Evolutionary conservation across 2,888 invertebrate genomes (phyloP).

Genomic region (Drosophila paracracens): DNA sequence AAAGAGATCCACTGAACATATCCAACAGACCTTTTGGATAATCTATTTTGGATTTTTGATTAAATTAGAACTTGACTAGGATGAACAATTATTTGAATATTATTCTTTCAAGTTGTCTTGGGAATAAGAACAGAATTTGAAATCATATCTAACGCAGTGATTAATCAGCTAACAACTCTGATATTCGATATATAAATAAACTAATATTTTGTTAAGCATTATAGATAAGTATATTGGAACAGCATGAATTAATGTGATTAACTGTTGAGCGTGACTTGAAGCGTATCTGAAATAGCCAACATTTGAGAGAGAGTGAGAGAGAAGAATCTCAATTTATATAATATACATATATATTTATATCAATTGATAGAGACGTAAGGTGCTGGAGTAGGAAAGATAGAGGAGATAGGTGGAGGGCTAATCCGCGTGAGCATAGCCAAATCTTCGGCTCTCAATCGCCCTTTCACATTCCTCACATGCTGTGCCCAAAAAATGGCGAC

Average conservation of each 20-base stretch:
- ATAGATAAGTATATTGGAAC: background rate
- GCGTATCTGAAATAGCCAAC: background rate
- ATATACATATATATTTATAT: background rate
- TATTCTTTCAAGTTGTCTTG: background rate
- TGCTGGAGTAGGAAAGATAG: background rate
- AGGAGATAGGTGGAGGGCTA: background rate
- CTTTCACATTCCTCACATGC: conserved; percentile 19
- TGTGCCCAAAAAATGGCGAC: background rate
- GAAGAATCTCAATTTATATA: background rate
- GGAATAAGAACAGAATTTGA: background rate
- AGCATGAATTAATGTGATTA: background rate
- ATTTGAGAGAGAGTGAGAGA: background rate
- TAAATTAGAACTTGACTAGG: background rate
- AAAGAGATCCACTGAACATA: background rate
- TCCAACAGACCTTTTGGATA: background rate
- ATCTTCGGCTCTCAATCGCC: conserved; percentile 3
- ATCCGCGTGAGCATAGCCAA: background rate
- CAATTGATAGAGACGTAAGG: background rate
- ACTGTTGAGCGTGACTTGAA: background rate
- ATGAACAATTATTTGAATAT: background rate
- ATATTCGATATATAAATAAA: background rate
- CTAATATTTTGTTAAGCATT: background rate
- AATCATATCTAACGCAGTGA: background rate
- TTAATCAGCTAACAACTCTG: background rate
- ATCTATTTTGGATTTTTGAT: background rate